Conservation (phyloP, 2,113 vertebrate species). For the Pleuronectes platessa region DNA sequence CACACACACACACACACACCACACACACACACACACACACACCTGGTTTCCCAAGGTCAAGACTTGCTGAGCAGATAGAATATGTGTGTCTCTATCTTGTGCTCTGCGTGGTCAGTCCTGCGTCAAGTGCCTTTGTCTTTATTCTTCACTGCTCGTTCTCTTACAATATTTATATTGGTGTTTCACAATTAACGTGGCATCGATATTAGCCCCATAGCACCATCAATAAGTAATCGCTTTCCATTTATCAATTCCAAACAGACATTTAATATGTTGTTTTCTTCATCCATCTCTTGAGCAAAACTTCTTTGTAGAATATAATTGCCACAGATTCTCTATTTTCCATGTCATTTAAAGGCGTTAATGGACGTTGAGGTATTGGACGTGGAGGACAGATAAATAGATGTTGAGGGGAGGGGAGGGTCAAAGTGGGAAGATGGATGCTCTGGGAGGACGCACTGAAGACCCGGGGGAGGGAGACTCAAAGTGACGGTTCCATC, state of each 20-base stretch:
- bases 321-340: not conserved
- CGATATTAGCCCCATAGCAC: not conserved
- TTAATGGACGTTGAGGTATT: not conserved
- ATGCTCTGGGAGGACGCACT: not conserved
- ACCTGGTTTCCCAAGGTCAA: conserved; percentile 33
- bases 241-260: not conserved
- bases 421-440: not conserved
- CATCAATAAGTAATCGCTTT: not conserved
- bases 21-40: conserved; percentile 4
- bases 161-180: not conserved
- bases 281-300: not conserved
- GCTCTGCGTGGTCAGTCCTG: not conserved
- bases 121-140: not conserved
- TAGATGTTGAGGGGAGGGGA: not conserved
- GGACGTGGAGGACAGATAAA: not conserved
- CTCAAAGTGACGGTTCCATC: not conserved
- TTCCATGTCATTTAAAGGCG: no score
- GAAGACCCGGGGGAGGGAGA: not conserved
- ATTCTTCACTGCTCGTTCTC: not conserved
- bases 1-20: no score
- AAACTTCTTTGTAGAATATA: not conserved
- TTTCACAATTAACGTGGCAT: not conserved
- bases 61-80: conserved; percentile 22
- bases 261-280: no score
- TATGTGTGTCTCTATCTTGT: not conserved